Percentiles rank a stretch among this genome's conserved stretches.
Evolutionary conservation across 2,888 invertebrate species (phyloP).

Genomic region (Tetramorium bicarinatum): DNA sequence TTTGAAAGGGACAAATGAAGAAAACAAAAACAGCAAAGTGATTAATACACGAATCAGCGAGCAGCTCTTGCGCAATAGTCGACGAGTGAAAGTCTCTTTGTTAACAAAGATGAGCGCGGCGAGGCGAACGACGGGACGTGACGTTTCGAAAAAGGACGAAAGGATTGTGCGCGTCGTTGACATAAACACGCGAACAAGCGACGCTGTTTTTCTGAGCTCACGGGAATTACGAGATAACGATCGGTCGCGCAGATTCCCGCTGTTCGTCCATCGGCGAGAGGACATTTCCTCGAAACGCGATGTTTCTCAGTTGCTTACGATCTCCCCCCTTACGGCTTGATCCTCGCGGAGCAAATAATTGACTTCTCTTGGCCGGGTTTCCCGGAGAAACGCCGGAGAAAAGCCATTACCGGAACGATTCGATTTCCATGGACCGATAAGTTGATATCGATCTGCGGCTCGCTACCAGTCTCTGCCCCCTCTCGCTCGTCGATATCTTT

Average conservation of each 20-base stretch:
- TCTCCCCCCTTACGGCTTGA: background rate
- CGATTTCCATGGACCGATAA: slow-evolving; percentile 56
- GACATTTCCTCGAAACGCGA: background rate
- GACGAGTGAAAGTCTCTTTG: background rate
- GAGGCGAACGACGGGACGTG: background rate
- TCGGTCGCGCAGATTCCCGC: slow-evolving; percentile 1
- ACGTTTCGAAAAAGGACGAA: background rate
- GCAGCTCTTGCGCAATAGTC: background rate
- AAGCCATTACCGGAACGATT: slow-evolving; percentile 57
- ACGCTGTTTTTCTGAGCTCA: slow-evolving; percentile 4
- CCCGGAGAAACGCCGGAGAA: slow-evolving; percentile 34
- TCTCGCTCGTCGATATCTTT: slow-evolving; percentile 33
- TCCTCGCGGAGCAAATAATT: slow-evolving; percentile 55
- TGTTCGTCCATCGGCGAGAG: background rate
- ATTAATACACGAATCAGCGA: slow-evolving; percentile 6
- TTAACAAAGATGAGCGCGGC: background rate
- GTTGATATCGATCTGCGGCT: slow-evolving; percentile 48
- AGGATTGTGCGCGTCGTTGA: background rate
- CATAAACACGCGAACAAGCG: slow-evolving; percentile 11
- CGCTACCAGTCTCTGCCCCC: background rate
- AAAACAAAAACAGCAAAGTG: background rate
- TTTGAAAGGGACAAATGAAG: background rate
- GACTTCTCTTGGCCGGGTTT: slow-evolving; percentile 51
- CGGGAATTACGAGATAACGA: slow-evolving; percentile 27
- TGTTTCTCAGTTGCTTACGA: slow-evolving; percentile 31